Conservation (phyloP, 2,797 vertebrate genomes). For the Margarornis squamiger region DNA sequence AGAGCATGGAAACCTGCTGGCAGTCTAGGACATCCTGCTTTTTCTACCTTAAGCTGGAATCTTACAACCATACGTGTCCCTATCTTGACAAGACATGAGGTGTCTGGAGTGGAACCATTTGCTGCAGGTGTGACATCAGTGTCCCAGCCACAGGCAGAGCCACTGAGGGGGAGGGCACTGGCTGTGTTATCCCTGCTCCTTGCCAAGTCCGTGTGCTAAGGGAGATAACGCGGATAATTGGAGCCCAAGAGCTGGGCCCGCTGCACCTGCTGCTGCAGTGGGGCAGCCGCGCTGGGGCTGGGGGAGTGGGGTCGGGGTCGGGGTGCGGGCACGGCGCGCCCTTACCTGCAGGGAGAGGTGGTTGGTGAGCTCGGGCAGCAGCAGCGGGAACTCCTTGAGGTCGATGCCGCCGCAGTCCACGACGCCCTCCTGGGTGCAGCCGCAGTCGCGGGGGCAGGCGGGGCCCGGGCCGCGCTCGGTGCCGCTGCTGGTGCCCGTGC, state of each 20-base stretch:
- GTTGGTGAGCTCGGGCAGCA: slow-evolving; percentile 83
- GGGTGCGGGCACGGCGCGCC: not conserved
- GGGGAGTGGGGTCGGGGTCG: not conserved
- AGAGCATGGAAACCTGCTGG: not conserved
- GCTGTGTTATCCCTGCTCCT: not conserved
- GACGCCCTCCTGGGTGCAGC: slow-evolving; percentile 85
- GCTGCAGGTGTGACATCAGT: not conserved
- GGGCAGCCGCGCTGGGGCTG: not conserved
- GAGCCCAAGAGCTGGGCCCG: not conserved
- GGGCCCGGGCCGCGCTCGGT: slow-evolving; percentile 69
- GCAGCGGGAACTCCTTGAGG: slow-evolving; percentile 86
- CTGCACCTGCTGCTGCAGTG: not conserved
- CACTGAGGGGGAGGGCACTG: rapidly evolving
- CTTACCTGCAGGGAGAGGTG: slow-evolving; percentile 92
- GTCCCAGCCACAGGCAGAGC: rapidly evolving
- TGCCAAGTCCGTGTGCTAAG: not conserved
- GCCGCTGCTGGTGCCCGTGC: slow-evolving; percentile 52
- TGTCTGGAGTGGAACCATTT: not conserved
- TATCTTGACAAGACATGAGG: not conserved
- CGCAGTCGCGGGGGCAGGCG: slow-evolving; percentile 86
- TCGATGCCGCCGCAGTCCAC: slow-evolving; percentile 95
- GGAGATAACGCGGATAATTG: rapidly evolving
- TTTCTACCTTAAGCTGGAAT: not conserved
- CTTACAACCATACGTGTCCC: rapidly evolving
- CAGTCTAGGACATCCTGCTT: not conserved